Base-by-base conservation (phyloP, 2,888 invertebrate species). In the Polymixis lichenea region DNA sequence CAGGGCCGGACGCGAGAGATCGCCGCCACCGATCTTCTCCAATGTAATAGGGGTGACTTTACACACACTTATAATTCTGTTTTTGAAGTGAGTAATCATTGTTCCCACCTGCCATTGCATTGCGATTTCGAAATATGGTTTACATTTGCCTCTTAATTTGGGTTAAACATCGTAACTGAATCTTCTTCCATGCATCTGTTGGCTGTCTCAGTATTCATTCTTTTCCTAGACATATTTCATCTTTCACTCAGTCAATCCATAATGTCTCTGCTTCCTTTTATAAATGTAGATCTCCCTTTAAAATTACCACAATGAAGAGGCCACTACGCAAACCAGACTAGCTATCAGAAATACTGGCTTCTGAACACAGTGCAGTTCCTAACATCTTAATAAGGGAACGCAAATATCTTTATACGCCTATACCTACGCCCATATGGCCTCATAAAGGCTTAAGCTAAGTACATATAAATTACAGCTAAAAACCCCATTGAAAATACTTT, bases 401-500 rank as follows among this genome's bases (percentile, higher is more conserved):
- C 17, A 58, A 17, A 58, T 17, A 58, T 28, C 28, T 28, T 28
- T 58, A 28, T 28, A 22, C 32, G 19, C 6, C 32, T 60, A 22
- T 11, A 0, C 8, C 28, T 32, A 11, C 60, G 32, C 19, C 5
- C 1, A 22, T 8, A 62, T 32, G 7, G 55, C 22, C 4, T 11
- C 32, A 64, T 6, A 38, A 25, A 49, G 6, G 28, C 28, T 61
- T 53, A n/a, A 75, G 2, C 2, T 55, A 46, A 79, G 32, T 17
- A 28, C 43, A 11, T n/a, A 55, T 75, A 51, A 75, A 76, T 82
- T 38, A 53, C 17, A 46, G 15, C 17, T 43, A 13, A 25, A 75
- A 75, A 82, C 15, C 72, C 32, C 32, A 64, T 82, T 82, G 25
- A 51, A 64, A 76, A 22, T 82, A 76, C 77, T 76, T 76, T 62